Conservation (phyloP, 2,113 vertebrate genomes). For the Myiopsitta monachus region DNA sequence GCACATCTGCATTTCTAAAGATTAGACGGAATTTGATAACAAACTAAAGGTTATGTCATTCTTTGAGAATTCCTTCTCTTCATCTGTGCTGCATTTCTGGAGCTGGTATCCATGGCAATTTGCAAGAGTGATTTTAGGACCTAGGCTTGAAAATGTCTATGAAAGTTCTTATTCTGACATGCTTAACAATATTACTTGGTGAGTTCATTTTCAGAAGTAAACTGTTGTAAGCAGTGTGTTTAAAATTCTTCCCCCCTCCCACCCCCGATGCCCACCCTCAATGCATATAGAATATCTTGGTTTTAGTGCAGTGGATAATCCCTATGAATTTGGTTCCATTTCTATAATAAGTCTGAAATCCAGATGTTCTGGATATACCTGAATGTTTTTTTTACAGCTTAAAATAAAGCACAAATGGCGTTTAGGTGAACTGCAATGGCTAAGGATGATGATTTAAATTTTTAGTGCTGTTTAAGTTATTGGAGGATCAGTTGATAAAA, state of each 20-base stretch:
- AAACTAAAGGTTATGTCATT: background rate
- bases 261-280: too few relatives aligned
- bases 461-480: background rate
- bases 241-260: background rate
- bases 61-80: constrained; percentile 12
- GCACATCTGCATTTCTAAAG: constrained; percentile 31
- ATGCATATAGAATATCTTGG: background rate
- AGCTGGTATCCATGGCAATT: constrained; percentile 32
- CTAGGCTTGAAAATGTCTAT: background rate
- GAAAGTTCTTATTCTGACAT: background rate
- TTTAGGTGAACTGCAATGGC: background rate
- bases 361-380: background rate
- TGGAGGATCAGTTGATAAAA: background rate
- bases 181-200: background rate
- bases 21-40: constrained; percentile 22
- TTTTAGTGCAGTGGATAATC: background rate
- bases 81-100: background rate
- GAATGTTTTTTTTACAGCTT: background rate
- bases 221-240: background rate
- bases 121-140: background rate
- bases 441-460: background rate
- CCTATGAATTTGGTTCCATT: background rate
- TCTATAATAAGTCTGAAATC: background rate
- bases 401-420: background rate
- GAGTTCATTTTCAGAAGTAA: background rate